Evolutionary conservation across 2,113 vertebrate species (phyloP), one percentile per base, ranked within the genome.

Genomic region (Calidris pygmaea): DNA sequence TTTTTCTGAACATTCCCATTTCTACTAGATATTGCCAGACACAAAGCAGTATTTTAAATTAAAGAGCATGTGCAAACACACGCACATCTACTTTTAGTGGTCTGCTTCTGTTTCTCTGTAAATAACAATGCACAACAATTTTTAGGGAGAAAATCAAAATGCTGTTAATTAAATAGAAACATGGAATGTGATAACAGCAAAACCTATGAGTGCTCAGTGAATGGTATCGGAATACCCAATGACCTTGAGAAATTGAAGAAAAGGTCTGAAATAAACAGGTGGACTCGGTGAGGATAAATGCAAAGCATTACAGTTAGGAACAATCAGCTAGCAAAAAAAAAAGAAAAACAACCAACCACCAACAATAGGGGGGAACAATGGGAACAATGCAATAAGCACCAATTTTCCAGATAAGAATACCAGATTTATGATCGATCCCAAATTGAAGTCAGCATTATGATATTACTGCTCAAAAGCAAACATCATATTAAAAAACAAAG

Each of bases 1-100:
- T 93, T 87, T 56, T 85, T 77, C 67, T 68, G 29, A 87, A 75
- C 62, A 22, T 66, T 59, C 53, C 45, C 37, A 37, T 73, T 89
- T 10, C 3, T 74, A 45, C 20, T 77, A 76, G 87, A 37, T 53
- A 65, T 50, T 70, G 63, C 67, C 75, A 83, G 82, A 58, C 29
- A 70, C 75, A 80, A 76, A 56, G 27, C 37, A 58, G 18, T 76
- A 58, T 85, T 65, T 72, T 14, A 75, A 85, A 80, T 37, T 20
- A 89, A 95, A 78, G 32, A 45, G 48, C 39, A 87, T 30, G 24
- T 66, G 24, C 48, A 75, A 87, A 62, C 29, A 6, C 26, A 43
- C 35, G 48, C 12, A 56, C 1, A 1, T 35, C 1, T 58, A 63
- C 85, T 95, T 90, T 82, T 78, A 87, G 77, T 7, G 5, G 19